phyloP scores from a whole-genome alignment of 37 sponge, comb jelly and placozoan species.

The Aplysina aerophoba region DNA sequence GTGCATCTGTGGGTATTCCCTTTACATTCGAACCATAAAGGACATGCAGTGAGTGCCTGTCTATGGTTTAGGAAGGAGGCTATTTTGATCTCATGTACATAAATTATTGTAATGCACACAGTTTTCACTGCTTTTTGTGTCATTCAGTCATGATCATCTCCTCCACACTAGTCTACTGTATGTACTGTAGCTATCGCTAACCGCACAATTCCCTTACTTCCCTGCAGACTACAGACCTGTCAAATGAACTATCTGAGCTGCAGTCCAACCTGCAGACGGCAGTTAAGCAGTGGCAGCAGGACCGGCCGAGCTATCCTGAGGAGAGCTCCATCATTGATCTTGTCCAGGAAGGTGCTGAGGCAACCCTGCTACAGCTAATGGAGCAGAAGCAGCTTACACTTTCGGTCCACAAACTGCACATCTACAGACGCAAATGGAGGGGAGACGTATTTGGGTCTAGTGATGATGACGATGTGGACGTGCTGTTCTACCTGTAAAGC shows the following conservation, averaged over 20 bases:
- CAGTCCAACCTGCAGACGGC: slow-evolving; percentile 16
- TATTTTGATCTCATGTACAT: no score
- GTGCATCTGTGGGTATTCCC: no score
- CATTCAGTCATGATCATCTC: no score
- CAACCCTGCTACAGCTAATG: neutral
- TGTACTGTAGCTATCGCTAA: no score
- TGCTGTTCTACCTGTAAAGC: slow-evolving; percentile 70
- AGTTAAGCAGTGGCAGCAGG: slow-evolving; percentile 20
- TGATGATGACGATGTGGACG: slow-evolving; percentile 69
- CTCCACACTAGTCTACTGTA: no score
- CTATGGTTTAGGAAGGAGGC: no score
- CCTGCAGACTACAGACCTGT: slow-evolving; percentile 50
- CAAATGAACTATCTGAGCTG: slow-evolving; percentile 55
- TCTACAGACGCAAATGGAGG: slow-evolving; percentile 49
- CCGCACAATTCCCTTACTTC: no score
- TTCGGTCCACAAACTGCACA: slow-evolving; percentile 57
- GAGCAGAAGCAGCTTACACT: slow-evolving; percentile 33
- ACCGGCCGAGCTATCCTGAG: neutral
- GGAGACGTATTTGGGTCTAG: slow-evolving; percentile 50
- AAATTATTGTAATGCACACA: no score
- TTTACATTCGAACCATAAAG: no score
- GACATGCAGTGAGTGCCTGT: no score
- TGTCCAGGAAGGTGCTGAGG: neutral
- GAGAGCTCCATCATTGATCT: neutral
- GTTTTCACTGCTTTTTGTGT: no score